Evolutionary conservation across 2,888 invertebrate genomes (phyloP), one percentile per base, ranked within the genome.

Genomic region (Colletes collaris): DNA sequence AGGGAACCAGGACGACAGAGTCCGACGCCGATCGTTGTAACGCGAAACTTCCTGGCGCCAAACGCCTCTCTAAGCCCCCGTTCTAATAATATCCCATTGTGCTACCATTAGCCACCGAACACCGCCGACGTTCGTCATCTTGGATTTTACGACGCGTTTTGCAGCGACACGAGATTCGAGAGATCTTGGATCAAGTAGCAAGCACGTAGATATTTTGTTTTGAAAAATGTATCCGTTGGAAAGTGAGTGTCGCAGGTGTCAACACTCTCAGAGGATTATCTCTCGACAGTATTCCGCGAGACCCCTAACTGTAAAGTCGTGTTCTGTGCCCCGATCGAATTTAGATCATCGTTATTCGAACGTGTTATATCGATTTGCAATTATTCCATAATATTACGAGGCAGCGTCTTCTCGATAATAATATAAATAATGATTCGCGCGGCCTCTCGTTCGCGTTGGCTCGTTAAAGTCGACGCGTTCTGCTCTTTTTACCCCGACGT

Each of bases 11-110:
- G 55, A 70, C 58, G 73, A 76, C 67, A 44, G 60, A 55, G 74
- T 76, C 27, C 63, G 75, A 75, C 76, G 76, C 59, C 67, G 79
- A 76, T 74, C 63, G 70, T 58, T 90, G 92, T 91, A 92, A 92
- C 87, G 90, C 88, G 92, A 92, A 92, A 91, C 92, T 89, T 83
- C 72, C 84, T 88, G 92, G 92, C 92, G 92, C 92, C 92, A 89
- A 86, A 83, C 82, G 86, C 80, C 76, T 83, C 76, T 83, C 83
- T 89, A 90, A 91, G 88, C 89, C 76, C 67, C 83, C 84, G 84
- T 82, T 87, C 90, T 91, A 92, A 91, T 91, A 91, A 92, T 91
- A 91, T 91, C 90, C 91, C 88, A 92, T 91, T 91, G 91, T 91
- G 89, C 89, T 88, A 88, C 92, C 91, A 92, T 92, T 92, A 92